These are phyloP conservation scores for Montipora capricornis DNA, from an alignment of 64 coral and sea anemone species.

Conservation along the genomic window DNA sequence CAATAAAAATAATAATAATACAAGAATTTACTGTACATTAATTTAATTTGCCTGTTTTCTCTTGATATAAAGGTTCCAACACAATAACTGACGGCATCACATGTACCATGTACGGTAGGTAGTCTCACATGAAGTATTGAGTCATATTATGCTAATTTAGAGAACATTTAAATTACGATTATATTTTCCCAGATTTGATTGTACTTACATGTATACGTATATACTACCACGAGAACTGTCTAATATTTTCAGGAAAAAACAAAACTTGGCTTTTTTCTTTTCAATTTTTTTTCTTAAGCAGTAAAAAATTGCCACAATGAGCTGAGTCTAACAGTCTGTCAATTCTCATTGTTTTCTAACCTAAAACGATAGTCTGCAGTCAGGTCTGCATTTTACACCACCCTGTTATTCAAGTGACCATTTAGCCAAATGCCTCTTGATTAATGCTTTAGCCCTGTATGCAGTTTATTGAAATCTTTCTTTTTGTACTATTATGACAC, in stretches of 20 bases:
- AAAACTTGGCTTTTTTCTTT: too few relatives aligned
- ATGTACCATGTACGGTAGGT: slow-evolving; percentile 4
- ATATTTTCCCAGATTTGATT: slow-evolving; percentile 3
- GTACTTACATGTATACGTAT: slow-evolving; percentile 15
- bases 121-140: not conserved
- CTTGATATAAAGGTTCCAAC: slow-evolving; percentile 6
- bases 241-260: not conserved
- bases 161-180: not conserved
- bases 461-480: slow-evolving; percentile 23
- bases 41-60: slow-evolving; percentile 11
- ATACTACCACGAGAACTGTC: slow-evolving; percentile 4
- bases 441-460: too few relatives aligned
- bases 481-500: not conserved
- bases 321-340: too few relatives aligned
- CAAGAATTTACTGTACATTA: not conserved
- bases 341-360: too few relatives aligned
- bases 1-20: too few relatives aligned
- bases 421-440: not conserved
- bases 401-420: slow-evolving; percentile 13
- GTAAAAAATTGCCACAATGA: too few relatives aligned
- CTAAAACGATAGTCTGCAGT: too few relatives aligned
- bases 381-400: not conserved
- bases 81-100: not conserved
- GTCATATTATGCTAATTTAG: slow-evolving; percentile 12
- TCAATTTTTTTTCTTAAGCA: too few relatives aligned